Conservation (phyloP, 2,888 invertebrate genomes). For the Drosophila colorata region DNA sequence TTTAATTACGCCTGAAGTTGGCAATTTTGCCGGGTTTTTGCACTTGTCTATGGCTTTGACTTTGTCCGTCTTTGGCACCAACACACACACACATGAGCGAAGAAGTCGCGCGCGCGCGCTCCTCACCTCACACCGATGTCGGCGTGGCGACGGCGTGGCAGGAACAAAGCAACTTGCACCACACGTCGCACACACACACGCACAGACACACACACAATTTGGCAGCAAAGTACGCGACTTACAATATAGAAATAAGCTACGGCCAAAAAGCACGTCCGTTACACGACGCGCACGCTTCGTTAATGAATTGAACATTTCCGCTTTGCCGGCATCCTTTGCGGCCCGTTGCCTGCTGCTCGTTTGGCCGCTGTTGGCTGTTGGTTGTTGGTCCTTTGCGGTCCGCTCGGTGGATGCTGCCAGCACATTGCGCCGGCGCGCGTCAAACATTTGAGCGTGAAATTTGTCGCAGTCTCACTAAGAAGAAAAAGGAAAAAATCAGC, state of each 20-base stretch:
- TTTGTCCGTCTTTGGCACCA: conserved; percentile 20
- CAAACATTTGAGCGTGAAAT: conserved; percentile 80
- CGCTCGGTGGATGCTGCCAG: conserved; percentile 62
- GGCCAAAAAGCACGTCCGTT: conserved; percentile 71
- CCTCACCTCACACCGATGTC: conserved; percentile 64
- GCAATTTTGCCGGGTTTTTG: conserved; percentile 59
- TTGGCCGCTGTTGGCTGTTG: not conserved
- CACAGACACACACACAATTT: not conserved
- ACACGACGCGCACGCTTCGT: conserved; percentile 82
- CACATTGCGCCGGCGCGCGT: conserved; percentile 74
- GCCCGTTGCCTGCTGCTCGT: conserved; percentile 6
- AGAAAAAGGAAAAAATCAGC: conserved; percentile 38
- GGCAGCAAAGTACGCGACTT: conserved; percentile 28
- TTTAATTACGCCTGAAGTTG: conserved; percentile 76
- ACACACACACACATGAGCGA: conserved; percentile 9
- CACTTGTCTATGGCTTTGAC: conserved; percentile 40
- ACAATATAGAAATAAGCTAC: conserved; percentile 34
- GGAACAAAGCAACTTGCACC: conserved; percentile 54
- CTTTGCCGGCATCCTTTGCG: conserved; percentile 79
- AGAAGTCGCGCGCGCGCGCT: conserved; percentile 78
- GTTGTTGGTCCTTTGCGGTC: conserved; percentile 31
- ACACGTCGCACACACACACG: conserved; percentile 12
- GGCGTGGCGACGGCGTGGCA: conserved; percentile 55
- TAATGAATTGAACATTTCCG: conserved; percentile 83
- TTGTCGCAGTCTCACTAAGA: conserved; percentile 62